Base-by-base conservation (phyloP, 1,140 invertebrate species). In the Aphelenchoides besseyi region DNA sequence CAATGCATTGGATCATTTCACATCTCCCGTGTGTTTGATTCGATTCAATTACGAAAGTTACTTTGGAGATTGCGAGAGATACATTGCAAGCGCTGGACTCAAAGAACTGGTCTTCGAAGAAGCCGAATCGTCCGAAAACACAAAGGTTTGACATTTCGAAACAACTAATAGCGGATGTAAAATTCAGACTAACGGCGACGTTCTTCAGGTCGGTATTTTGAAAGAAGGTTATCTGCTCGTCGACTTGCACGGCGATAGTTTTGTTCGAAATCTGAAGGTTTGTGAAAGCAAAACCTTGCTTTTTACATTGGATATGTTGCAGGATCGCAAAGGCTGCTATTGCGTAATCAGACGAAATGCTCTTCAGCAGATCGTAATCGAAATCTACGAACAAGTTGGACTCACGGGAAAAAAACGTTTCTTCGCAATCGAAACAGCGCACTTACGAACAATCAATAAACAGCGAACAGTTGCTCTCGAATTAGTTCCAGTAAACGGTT, bases 11-110 rank as follows among this genome's bases (percentile, higher is more conserved):
- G 57, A 69, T n/a, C 63, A 80, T 26, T 78, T 77, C 48, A 68
- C 79, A 2, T 68, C 69, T 18, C 77, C 78, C 0, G 37, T 68
- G 33, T 80, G 33, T n/a, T 41, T 78, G 37, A 77, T 78, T 28
- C 67, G 59, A 29, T 79, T 78, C 30, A 78, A 78, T 59, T 78
- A 78, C 59, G 55, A 52, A 2, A 61, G 64, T 41, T 78, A 75
- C 69, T 23, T 32, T 26, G 76, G 76, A 5, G 76, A 78, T 53
- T 81, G 76, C 48, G 74, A 81, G 70, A 80, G 67, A 69, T 80
- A 53, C 36, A 33, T 66, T 35, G 63, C 63, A 32, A 66, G 36
- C 30, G 12, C 26, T 1, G 63, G 63, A 1, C 48, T 66, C 23
- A 33, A 66, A 32, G 63, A 66, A 3, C 29, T 66, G n/a, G 30